A percentile compares a stretch with the other conserved stretches of the same genome.
Evolutionary conservation across 2,797 vertebrate genomes (phyloP).

Genomic region (Phaenicophaeus curvirostris): DNA sequence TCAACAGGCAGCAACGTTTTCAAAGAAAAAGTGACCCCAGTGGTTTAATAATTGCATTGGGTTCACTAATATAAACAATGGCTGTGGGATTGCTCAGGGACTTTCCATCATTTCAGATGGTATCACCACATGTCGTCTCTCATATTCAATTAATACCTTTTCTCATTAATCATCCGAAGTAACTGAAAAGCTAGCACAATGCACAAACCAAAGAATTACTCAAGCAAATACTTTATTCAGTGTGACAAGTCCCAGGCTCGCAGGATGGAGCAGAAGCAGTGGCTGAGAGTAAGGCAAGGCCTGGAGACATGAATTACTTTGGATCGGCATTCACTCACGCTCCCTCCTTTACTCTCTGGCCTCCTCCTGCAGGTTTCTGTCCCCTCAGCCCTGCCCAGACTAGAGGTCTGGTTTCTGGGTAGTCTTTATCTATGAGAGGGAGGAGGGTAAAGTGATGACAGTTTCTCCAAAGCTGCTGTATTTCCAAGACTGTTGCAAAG

Average conservation of each 20-base stretch:
- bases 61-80: background rate
- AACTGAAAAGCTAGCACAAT: background rate
- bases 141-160: background rate
- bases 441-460: background rate
- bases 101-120: conserved; percentile 42
- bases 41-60: background rate
- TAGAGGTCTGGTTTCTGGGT: background rate
- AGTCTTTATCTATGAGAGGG: background rate
- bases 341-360: background rate
- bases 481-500: background rate
- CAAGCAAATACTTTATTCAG: background rate
- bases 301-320: background rate
- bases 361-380: background rate
- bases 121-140: background rate
- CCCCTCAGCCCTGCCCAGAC: background rate
- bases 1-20: background rate
- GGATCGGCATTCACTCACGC: background rate
- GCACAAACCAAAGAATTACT: background rate
- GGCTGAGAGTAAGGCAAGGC: background rate
- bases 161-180: background rate
- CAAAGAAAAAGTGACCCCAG: background rate
- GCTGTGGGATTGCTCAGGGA: background rate
- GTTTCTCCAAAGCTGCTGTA: background rate
- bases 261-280: background rate
- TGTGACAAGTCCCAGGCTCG: background rate